Conservation (phyloP, 2,888 invertebrate genomes). For the Drosophila neutralis region DNA sequence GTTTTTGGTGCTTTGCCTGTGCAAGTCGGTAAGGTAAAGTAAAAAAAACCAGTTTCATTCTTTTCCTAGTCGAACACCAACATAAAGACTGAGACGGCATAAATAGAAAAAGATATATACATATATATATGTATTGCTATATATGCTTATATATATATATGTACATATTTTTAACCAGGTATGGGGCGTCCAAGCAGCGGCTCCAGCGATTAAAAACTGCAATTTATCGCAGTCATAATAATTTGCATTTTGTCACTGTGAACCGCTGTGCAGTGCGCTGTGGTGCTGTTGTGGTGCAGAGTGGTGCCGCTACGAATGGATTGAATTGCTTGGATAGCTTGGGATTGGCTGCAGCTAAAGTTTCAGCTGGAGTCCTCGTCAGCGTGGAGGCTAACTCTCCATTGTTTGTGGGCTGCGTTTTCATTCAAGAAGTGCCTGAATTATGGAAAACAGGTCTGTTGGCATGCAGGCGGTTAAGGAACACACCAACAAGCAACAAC, state of each 20-base stretch:
- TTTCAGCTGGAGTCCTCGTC: constrained; percentile 51
- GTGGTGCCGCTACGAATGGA: constrained; percentile 14
- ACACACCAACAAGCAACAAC: constrained; percentile 17
- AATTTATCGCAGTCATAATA: constrained; percentile 79
- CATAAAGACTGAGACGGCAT: constrained; percentile 23
- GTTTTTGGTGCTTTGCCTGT: constrained; percentile 54
- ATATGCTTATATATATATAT: constrained; percentile 5
- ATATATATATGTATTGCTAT: neutral
- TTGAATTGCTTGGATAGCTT: constrained; percentile 28
- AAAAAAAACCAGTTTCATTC: constrained; percentile 73
- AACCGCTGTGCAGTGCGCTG: constrained; percentile 29
- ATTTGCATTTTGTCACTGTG: constrained; percentile 79
- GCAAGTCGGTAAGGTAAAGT: constrained; percentile 39
- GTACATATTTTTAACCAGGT: constrained; percentile 39
- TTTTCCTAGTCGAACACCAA: constrained; percentile 59
- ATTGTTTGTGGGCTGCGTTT: constrained; percentile 68
- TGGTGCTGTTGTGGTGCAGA: neutral
- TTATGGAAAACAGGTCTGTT: constrained; percentile 76
- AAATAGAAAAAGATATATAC: constrained; percentile 23
- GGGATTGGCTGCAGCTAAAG: constrained; percentile 48
- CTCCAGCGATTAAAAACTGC: constrained; percentile 75
- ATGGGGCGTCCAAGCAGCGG: constrained; percentile 60
- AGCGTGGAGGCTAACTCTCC: constrained; percentile 25
- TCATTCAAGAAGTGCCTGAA: constrained; percentile 69
- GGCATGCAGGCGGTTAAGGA: constrained; percentile 68